Evolutionary conservation across 2,113 vertebrate genomes (phyloP).

Genomic region (Dryoscopus gambensis): DNA sequence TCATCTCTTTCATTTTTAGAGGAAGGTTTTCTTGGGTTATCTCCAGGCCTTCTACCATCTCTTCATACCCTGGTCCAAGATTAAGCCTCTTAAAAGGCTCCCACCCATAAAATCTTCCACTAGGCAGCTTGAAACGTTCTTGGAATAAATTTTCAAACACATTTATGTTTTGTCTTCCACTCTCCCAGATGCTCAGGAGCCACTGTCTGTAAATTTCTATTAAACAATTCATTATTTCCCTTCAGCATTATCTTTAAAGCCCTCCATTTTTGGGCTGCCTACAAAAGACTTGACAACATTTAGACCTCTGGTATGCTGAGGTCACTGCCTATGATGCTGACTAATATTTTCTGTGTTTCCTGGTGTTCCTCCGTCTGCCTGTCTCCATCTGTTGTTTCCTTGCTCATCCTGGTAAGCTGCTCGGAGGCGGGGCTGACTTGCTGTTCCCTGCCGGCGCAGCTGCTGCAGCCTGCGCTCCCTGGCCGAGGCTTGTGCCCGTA

Average conservation of each 20-base stretch:
- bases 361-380: slow-evolving; percentile 44
- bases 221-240: not conserved
- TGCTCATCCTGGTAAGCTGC: not conserved
- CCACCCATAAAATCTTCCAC: not conserved
- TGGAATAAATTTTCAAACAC: not conserved
- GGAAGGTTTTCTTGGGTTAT: not conserved
- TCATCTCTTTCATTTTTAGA: not conserved
- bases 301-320: slow-evolving; percentile 38
- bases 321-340: slow-evolving; percentile 56
- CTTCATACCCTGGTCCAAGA: not conserved
- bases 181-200: not conserved
- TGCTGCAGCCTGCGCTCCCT: not conserved
- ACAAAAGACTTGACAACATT: slow-evolving; percentile 19
- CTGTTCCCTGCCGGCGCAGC: not conserved
- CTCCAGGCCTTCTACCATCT: not conserved
- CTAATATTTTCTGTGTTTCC: slow-evolving; percentile 62
- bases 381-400: slow-evolving; percentile 41
- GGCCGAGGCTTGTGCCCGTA: rapidly evolving
- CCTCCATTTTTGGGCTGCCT: not conserved
- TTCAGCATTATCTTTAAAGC: not conserved
- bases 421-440: not conserved
- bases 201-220: not conserved
- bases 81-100: not conserved
- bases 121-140: not conserved
- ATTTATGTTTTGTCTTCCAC: not conserved